Conservation (phyloP, 2,888 invertebrate genomes). For the Colletes collaris region DNA sequence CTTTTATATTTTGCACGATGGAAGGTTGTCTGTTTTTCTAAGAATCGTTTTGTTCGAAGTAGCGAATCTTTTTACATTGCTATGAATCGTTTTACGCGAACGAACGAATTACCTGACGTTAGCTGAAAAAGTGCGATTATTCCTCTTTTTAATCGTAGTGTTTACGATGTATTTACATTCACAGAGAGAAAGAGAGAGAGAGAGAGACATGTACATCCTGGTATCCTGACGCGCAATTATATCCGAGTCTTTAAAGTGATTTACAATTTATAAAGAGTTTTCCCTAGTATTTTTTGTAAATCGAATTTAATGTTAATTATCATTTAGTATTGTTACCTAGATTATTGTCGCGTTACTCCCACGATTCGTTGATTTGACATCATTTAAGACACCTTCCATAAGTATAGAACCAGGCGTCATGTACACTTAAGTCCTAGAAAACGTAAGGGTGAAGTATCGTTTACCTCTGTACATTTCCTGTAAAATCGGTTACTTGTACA, state of each 20-base stretch:
- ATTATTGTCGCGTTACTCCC: not conserved
- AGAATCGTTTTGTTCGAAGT: conserved; percentile 17
- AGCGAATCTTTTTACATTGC: conserved; percentile 19
- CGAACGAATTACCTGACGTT: not conserved
- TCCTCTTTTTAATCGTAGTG: conserved; percentile 27
- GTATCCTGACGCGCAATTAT: not conserved
- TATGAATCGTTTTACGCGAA: conserved; percentile 10
- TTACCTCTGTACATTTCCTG: conserved; percentile 78
- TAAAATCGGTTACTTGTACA: conserved; percentile 77
- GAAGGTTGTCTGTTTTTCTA: conserved; percentile 58
- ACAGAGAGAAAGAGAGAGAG: not conserved
- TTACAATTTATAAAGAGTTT: conserved; percentile 10
- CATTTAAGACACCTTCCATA: conserved; percentile 50
- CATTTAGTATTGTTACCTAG: not conserved
- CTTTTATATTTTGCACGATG: conserved; percentile 63
- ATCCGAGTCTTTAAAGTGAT: conserved; percentile 4
- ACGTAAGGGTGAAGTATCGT: conserved; percentile 53
- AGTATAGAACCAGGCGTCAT: conserved; percentile 54
- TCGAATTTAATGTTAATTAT: conserved; percentile 14
- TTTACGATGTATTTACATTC: conserved; percentile 38
- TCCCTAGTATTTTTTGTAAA: conserved; percentile 7
- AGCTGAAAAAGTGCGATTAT: not conserved
- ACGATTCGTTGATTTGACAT: conserved; percentile 10
- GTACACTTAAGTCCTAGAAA: conserved; percentile 57
- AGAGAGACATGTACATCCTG: conserved; percentile 1